Evolutionary conservation across 2,888 invertebrate species (phyloP).

Genomic region (Aphodius granarius): DNA sequence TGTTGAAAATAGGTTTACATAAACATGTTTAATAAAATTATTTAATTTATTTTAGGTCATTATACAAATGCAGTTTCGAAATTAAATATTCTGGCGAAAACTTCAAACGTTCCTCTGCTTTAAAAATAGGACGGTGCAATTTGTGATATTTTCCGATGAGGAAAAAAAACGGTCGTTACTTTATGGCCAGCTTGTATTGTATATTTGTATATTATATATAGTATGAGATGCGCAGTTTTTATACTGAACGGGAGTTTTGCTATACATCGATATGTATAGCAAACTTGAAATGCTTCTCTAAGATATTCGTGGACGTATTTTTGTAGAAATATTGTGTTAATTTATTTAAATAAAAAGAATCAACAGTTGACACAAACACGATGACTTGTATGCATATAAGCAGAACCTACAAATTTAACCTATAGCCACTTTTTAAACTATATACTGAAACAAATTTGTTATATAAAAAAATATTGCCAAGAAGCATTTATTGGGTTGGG

Average conservation of each 20-base stretch:
- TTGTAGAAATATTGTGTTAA: background rate
- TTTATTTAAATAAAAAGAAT: too few species aligned
- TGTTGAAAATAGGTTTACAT: too few species aligned
- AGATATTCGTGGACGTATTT: background rate
- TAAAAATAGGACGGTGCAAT: constrained; percentile 2
- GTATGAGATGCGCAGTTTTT: background rate
- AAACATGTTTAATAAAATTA: background rate
- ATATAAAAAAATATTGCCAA: too few species aligned
- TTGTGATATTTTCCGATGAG: background rate
- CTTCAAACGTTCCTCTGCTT: constrained; percentile 21
- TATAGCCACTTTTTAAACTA: too few species aligned
- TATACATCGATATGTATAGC: background rate
- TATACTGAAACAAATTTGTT: too few species aligned
- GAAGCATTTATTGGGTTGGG: too few species aligned
- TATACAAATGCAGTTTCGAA: constrained; percentile 22
- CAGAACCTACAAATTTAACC: too few species aligned
- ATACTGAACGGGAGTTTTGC: background rate
- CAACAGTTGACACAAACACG: too few species aligned
- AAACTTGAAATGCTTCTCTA: background rate
- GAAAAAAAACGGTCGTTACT: background rate
- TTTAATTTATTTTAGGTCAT: constrained; percentile 18
- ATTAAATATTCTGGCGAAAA: constrained; percentile 20
- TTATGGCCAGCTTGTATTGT: background rate
- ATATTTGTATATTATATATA: too few species aligned
- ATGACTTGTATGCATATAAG: too few species aligned